Conservation (phyloP, 2,888 invertebrate species). For the Malthinus flaveolus region DNA sequence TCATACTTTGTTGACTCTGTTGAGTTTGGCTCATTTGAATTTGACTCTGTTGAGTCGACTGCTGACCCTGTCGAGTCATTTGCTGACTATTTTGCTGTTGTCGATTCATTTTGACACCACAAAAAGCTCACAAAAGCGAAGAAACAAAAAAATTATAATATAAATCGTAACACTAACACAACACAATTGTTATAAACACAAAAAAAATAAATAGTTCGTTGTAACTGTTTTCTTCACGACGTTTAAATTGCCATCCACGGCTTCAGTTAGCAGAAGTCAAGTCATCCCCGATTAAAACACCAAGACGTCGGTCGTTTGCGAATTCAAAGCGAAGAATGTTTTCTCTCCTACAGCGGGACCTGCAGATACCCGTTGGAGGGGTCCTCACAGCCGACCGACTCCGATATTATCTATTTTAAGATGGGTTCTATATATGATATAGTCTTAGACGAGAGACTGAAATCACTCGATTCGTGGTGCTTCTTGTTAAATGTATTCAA, state of each 20-base stretch:
- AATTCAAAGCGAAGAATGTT: constrained; percentile 86
- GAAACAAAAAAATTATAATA: constrained; percentile 34
- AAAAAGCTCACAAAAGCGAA: constrained; percentile 47
- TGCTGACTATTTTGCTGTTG: constrained; percentile 62
- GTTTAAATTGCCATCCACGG: constrained; percentile 56
- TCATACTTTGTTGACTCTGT: constrained; percentile 60
- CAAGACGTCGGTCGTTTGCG: constrained; percentile 95
- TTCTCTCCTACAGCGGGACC: constrained; percentile 49
- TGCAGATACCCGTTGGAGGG: constrained; percentile 33
- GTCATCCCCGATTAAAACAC: constrained; percentile 71
- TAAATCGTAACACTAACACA: constrained; percentile 45
- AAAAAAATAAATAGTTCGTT: constrained; percentile 37
- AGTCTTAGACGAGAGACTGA: constrained; percentile 9
- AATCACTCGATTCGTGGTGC: neutral
- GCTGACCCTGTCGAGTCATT: constrained; percentile 51
- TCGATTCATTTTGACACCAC: constrained; percentile 73
- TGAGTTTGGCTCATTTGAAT: constrained; percentile 57
- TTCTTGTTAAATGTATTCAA: neutral
- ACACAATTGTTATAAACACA: constrained; percentile 43
- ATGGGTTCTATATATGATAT: constrained; percentile 38
- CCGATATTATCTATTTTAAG: constrained; percentile 48
- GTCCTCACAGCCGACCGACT: constrained; percentile 36
- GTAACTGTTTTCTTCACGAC: constrained; percentile 44
- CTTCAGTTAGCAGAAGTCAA: constrained; percentile 71
- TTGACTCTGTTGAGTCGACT: constrained; percentile 55